A percentile compares a stretch with the other conserved stretches of the same genome.
Conservation (phyloP, 2,797 vertebrate genomes). For the Chloroceryle inda region DNA sequence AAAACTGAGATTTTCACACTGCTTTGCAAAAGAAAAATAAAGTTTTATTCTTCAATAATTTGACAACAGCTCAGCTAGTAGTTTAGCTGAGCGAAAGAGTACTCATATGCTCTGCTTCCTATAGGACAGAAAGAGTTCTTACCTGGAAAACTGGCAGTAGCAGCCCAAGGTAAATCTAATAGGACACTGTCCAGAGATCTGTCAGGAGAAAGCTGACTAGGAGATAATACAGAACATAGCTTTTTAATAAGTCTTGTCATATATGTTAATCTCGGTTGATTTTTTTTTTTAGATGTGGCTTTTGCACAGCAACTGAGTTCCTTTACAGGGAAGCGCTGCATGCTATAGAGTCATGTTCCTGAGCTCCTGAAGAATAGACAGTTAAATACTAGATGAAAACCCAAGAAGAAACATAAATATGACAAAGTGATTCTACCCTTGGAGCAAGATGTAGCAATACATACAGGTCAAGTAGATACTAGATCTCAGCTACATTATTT, state of each 20-base stretch:
- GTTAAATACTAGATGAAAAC: constrained; percentile 1
- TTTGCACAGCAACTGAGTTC: background rate
- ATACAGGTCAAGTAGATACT: constrained; percentile 22
- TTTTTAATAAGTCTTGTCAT: background rate
- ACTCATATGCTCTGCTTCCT: background rate
- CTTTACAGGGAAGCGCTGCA: background rate
- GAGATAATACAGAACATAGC: fast-evolving
- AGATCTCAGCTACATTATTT: constrained; percentile 47
- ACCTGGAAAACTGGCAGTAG: background rate
- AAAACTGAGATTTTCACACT: background rate
- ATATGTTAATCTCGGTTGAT: background rate
- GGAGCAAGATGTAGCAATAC: background rate
- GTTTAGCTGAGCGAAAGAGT: background rate
- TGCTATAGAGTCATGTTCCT: background rate
- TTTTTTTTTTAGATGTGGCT: background rate
- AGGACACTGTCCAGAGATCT: background rate
- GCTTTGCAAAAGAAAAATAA: background rate
- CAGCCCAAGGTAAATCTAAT: background rate
- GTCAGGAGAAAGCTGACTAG: background rate
- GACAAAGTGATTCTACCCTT: background rate
- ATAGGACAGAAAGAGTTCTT: background rate
- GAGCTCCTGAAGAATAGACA: background rate
- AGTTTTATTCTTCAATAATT: background rate
- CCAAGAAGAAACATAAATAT: background rate
- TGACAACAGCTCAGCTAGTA: background rate